Conservation (phyloP, 2,797 vertebrate species). For the Labeo calbasu region DNA sequence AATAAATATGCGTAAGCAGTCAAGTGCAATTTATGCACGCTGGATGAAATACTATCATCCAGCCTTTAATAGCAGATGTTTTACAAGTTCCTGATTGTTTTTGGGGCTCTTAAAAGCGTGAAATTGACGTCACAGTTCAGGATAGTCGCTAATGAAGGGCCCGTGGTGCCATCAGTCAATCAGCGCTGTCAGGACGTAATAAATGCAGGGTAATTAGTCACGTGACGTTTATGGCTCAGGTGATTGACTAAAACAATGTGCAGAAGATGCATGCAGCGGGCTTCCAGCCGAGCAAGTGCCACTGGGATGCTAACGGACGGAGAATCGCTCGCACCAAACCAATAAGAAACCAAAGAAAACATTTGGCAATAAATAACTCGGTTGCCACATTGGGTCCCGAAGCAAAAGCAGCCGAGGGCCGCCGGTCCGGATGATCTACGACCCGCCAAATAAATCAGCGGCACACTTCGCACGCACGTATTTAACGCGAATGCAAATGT, state of each 20-base stretch:
- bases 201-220: slow-evolving; percentile 28
- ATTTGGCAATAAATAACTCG: background rate
- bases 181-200: slow-evolving; percentile 27
- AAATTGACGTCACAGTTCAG: slow-evolving; percentile 10
- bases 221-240: slow-evolving; percentile 14
- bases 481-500: slow-evolving; percentile 31
- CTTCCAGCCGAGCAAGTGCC: slow-evolving; percentile 1
- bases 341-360: slow-evolving; percentile 6
- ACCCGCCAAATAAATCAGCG: slow-evolving; percentile 33
- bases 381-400: background rate
- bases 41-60: background rate
- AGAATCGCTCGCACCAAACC: background rate
- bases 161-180: slow-evolving; percentile 10
- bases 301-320: background rate
- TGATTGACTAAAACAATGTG: slow-evolving; percentile 25
- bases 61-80: background rate
- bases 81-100: slow-evolving; percentile 6
- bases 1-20: background rate
- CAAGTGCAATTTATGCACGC: background rate
- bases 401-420: background rate
- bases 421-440: slow-evolving; percentile 1
- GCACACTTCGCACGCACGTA: slow-evolving; percentile 27
- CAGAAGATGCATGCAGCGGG: background rate
- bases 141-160: background rate
- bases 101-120: background rate